Evolutionary conservation across 2,113 vertebrate genomes (phyloP).

Genomic region (Rhineura floridana): DNA sequence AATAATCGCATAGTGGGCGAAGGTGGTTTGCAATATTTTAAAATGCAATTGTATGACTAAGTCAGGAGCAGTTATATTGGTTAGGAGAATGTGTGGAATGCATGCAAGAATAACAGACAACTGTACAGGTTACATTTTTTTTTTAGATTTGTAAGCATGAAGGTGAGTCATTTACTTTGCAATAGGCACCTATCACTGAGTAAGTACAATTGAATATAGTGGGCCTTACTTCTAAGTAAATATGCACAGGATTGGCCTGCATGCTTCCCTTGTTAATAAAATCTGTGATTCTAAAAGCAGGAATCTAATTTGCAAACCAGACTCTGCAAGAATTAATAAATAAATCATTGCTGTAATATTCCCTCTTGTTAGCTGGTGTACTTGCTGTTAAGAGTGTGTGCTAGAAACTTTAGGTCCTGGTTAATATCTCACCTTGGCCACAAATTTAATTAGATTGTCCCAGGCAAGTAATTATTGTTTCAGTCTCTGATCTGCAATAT

Average conservation of each 20-base stretch:
- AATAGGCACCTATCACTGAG: not conserved
- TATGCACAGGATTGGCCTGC: not conserved
- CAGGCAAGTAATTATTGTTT: not conserved
- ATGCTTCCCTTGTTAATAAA: not conserved
- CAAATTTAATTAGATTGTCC: not conserved
- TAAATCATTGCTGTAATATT: not conserved
- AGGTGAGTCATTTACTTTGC: not conserved
- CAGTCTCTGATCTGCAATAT: not conserved
- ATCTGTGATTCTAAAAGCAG: not conserved
- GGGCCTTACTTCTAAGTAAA: not conserved
- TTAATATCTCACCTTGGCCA: not conserved
- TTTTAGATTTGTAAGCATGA: not conserved
- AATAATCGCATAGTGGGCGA: not conserved
- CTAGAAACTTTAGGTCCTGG: not conserved
- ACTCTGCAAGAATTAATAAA: not conserved
- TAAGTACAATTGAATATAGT: not conserved
- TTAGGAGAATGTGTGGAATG: no score
- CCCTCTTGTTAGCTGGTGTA: not conserved
- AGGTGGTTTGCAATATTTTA: not conserved
- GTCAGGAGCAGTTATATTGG: not conserved
- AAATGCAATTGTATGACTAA: not conserved
- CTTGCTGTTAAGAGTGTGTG: not conserved
- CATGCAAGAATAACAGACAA: not conserved
- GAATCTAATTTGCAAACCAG: not conserved
- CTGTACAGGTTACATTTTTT: not conserved